Percentiles rank a stretch among this genome's conserved stretches.
Conservation (phyloP, 1,140 invertebrate species). For the Antheraea pernyi region DNA sequence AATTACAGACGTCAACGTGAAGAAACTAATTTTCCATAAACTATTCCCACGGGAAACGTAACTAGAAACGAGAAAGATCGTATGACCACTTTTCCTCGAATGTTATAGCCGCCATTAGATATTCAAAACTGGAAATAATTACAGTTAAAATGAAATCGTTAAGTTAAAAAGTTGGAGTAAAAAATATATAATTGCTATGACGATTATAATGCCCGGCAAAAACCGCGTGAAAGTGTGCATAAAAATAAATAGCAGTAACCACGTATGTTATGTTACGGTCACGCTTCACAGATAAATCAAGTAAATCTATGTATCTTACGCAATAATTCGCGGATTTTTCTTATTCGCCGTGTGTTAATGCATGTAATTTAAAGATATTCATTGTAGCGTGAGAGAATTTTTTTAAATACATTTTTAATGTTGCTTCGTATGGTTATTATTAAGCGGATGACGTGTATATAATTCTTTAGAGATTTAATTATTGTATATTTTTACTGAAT, state of each 20-base stretch:
- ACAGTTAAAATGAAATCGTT: not conserved
- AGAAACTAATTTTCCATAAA: not conserved
- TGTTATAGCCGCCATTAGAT: not conserved
- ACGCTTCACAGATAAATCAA: conserved; percentile 3
- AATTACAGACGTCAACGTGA: no score
- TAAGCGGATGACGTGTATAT: no score
- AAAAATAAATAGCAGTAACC: not conserved
- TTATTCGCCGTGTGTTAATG: not conserved
- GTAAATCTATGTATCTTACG: not conserved
- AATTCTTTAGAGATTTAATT: no score
- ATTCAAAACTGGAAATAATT: conserved; percentile 3
- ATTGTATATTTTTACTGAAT: no score
- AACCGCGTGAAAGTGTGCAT: not conserved
- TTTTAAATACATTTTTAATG: not conserved
- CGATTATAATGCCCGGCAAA: not conserved
- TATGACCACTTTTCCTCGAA: not conserved
- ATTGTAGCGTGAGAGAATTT: not conserved
- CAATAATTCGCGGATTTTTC: not conserved
- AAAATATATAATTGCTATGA: not conserved
- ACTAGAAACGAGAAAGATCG: not conserved
- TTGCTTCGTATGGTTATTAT: not conserved
- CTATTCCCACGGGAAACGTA: not conserved
- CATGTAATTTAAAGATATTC: not conserved
- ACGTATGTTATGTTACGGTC: not conserved
- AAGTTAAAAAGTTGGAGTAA: not conserved